Base-by-base conservation (phyloP, 2,113 vertebrate genomes). In the Ctenodactylus gundi region DNA sequence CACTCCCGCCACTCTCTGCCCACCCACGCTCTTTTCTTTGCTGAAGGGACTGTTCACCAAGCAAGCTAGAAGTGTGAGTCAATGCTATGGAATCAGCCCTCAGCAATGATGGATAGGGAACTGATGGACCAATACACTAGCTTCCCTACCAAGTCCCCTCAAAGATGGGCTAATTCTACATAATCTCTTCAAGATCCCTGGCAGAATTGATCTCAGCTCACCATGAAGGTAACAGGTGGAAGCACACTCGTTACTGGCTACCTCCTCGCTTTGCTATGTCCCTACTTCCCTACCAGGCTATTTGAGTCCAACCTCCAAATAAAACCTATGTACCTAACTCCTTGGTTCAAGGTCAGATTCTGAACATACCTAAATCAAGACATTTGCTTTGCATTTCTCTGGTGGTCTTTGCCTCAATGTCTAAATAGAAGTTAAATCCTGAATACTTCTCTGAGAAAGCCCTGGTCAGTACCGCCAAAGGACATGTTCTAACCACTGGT, bases 171-270 rank as follows among this genome's bases (percentile, higher is more conserved):
- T 58, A 29, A 41, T 15, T 80, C 53, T 25, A 46, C 2, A 9
- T 13, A 9, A 25, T 62, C 39, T 75, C 21, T 23, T 53, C 7
- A 5, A 44, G 23, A 41, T 3, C 31, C 53, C 7, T 4, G 0
- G 29, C 3, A 46, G 20, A 14, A 20, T 20, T 21, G 58, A 51
- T 21, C 34, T 36, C 1, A 1, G 11, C 8, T 36, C 12, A 9
- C 41, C 14, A 34, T 25, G 11, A 57, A 18, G n/a, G 4, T 9
- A 4, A n/a, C 4, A 44, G 55, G 31, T 20, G 21, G 17, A 0
- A 3, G 17, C 3, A 27, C 0, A 0, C 2, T 36, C 12, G n/a
- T 23, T 7, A 29, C 1, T 14, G 10, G 17, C 64, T 34, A 46
- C n/a, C 10, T 36, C 6, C 23, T 81, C 17, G 11, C 49, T n/a